Evolutionary conservation across 2,113 vertebrate species (phyloP), one percentile per base, ranked within the genome.

Genomic region (Anolis sagrei): DNA sequence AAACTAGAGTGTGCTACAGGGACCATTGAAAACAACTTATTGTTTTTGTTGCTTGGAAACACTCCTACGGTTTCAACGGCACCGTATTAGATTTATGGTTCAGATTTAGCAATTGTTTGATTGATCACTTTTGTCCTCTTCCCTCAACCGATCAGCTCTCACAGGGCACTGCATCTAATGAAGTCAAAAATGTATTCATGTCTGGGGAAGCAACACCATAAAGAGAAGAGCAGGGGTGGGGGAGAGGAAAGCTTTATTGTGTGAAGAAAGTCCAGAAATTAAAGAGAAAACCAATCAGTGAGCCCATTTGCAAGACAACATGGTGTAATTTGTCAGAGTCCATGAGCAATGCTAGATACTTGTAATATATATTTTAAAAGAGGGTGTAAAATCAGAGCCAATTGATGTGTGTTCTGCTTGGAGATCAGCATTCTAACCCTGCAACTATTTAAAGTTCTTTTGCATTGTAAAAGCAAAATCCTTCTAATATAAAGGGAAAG

Each of bases 101-200:
- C 86, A 74, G 89, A 94, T 93, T 95, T 95, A 95, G 90, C 92
- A 95, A 93, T 94, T 88, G 86, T 93, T 96, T 95, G 94, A 95
- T 94, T 85, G 79, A 95, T 96, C 93, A 92, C 88, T 94, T 94
- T 86, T 94, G 88, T 94, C 89, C 90, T 88, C 84, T 78, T 95
- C 29, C 90, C 70, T 94, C 68, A 87, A 87, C 75, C 89, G 92
- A 94, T 58, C 1, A 93, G 90, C 85, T 94, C 90, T 84, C 89
- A 86, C 89, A 88, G 84, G 85, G 86, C 74, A 44, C 89, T 91
- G 86, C 83, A 91, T 94, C 95, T 94, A 95, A 95, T 90, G 93
- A 95, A 94, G 89, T 85, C 88, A 84, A 92, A 93, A 80, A 95
- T 93, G 91, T 92, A 95, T 89, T 93, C 79, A 83, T 94, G 94